phyloP scores from a whole-genome alignment of 2,888 invertebrate species.

The Lycaena phlaeas region DNA sequence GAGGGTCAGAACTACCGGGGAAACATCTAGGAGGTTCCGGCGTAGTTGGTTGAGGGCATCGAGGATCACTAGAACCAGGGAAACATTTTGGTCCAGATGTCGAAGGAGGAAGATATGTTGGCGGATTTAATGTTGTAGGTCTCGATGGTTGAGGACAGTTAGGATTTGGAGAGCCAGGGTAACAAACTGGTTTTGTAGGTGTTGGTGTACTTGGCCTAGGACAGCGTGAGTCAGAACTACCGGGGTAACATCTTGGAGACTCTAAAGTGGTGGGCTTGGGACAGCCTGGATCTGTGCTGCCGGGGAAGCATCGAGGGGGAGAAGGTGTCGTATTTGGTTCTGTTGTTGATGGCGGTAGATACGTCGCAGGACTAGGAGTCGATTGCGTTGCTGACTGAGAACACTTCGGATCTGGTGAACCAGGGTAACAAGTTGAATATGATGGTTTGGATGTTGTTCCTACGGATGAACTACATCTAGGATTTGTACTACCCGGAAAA shows the following conservation, averaged over 20 bases:
- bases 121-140: constrained; percentile 27
- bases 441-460: constrained; percentile 26
- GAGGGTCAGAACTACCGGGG: constrained; percentile 25
- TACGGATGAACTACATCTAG: constrained; percentile 27
- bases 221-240: constrained; percentile 31
- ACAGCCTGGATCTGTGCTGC: constrained; percentile 31
- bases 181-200: constrained; percentile 23
- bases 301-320: constrained; percentile 29
- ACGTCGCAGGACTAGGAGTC: neutral
- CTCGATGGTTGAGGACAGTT: constrained; percentile 31
- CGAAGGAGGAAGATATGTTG: constrained; percentile 25
- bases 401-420: constrained; percentile 26
- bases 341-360: constrained; percentile 1
- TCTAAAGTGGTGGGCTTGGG: constrained; percentile 25
- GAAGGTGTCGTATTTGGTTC: constrained; percentile 19
- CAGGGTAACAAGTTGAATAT: constrained; percentile 34
- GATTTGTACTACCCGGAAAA: constrained; percentile 39
- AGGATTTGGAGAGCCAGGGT: constrained; percentile 26
- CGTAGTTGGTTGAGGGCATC: constrained; percentile 26
- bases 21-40: constrained; percentile 23
- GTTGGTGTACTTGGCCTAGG: constrained; percentile 24
- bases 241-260: constrained; percentile 27
- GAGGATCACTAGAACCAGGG: constrained; percentile 31
- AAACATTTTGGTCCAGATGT: constrained; percentile 21
- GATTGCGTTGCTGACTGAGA: constrained; percentile 23